Base-by-base conservation (phyloP, 2,113 vertebrate genomes). In the Semicossyphus pulcher region DNA sequence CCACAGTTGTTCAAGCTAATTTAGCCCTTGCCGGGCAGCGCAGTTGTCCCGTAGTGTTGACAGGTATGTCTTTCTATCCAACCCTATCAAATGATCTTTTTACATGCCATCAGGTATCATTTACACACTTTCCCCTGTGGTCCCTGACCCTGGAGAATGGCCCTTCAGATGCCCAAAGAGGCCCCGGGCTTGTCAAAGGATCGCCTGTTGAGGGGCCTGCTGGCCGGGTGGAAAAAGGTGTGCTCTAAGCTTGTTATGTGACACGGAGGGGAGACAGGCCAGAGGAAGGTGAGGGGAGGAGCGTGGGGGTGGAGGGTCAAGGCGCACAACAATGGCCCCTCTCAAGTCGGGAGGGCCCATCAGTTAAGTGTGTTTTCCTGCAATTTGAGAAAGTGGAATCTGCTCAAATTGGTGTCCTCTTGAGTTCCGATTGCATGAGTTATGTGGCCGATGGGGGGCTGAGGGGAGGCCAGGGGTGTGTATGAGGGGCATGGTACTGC, bases 361-460 rank as follows among this genome's bases (percentile, higher is more conserved):
- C 83, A 81, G 89, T 85, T 88, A 91, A 88, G 88, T 89, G 87
- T 84, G 83, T 83, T 90, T 91, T 90, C 84, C 86, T 92, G 92
- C 91, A 90, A 91, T 91, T 88, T 85, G 88, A 89, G 83, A 83
- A 83, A 91, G 56, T 80, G 83, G 82, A 93, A 83, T 86, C 92
- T 92, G 92, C 85, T 92, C 85, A 91, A 92, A 88, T 49, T 74
- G 83, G 78, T 86, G 72, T 92, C 79, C 54, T 20, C 88, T 81
- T 23, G 10, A 89, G 79, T 88, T 92, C 36, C 2, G 77, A 88
- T 57, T 89, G 92, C 91, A 74, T 86, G 59, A 85, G 84, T 14
- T 5, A 87, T 86, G 70, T 26, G 68, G 84, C 45, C 18, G 52
- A 37, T 48, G 69, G 41, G 18, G 56, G 12, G 20, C 29, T 26